These are phyloP conservation scores for Neosalanx taihuensis DNA, from an alignment of 2,797 vertebrate species.

Conservation along the genomic window DNA sequence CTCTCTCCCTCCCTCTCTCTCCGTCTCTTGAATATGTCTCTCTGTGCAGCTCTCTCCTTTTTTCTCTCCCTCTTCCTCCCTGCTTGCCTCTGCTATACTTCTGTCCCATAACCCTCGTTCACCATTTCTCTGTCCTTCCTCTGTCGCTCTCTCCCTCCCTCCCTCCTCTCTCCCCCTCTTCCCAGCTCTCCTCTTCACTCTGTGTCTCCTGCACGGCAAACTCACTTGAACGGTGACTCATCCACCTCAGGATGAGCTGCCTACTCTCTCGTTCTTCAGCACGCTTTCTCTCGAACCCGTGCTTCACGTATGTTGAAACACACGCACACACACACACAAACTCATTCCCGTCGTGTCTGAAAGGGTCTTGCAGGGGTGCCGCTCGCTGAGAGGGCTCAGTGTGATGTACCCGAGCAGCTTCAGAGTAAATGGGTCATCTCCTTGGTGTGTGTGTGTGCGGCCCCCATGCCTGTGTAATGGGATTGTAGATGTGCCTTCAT, in stretches of 20 bases:
- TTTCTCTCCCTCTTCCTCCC: background rate
- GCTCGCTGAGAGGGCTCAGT: too few relatives aligned
- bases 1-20: background rate
- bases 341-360: background rate
- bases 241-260: background rate
- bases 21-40: background rate
- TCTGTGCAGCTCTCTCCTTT: background rate
- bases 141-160: background rate
- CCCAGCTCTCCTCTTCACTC: too few relatives aligned
- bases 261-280: too few relatives aligned
- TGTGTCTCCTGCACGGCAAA: background rate
- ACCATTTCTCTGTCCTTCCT: background rate
- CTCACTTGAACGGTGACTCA: background rate
- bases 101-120: constrained; percentile 1
- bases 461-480: constrained; percentile 42
- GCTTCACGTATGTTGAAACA: background rate
- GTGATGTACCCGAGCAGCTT: constrained; percentile 3
- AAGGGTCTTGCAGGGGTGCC: background rate
- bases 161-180: background rate
- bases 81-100: background rate
- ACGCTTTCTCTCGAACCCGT: background rate
- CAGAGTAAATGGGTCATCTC: constrained; percentile 34
- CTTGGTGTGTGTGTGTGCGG: constrained; percentile 30
- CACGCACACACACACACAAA: background rate
- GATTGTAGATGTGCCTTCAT: constrained; percentile 50